phyloP scores from a whole-genome alignment of 2,888 invertebrate genomes.

The Carpatolechia fugitivella region DNA sequence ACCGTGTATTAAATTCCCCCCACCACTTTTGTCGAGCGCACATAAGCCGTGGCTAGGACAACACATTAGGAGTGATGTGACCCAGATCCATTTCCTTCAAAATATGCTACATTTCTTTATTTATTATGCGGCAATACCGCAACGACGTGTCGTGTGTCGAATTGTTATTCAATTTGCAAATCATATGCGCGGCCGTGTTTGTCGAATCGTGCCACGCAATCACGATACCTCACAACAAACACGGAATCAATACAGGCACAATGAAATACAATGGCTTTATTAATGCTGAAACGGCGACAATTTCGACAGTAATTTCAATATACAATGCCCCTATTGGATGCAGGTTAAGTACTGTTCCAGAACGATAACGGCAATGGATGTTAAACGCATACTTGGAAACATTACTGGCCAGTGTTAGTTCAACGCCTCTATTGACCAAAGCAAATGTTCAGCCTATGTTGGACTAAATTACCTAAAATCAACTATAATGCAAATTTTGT shows the following conservation, averaged over 20 bases:
- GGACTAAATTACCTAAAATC: neutral
- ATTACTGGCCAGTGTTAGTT: neutral
- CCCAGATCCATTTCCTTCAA: too few species aligned
- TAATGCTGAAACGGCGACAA: neutral
- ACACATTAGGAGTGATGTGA: too few species aligned
- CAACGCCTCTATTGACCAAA: neutral
- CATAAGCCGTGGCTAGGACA: too few species aligned
- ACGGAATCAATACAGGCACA: constrained; percentile 21
- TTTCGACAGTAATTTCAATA: neutral
- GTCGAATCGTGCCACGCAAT: constrained; percentile 45
- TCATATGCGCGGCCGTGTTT: constrained; percentile 52
- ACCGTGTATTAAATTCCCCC: too few species aligned
- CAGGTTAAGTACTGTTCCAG: neutral
- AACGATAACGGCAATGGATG: neutral
- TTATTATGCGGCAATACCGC: neutral
- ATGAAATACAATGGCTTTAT: constrained; percentile 14
- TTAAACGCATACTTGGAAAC: neutral
- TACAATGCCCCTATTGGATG: neutral
- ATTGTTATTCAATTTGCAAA: constrained; percentile 51
- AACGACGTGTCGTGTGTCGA: constrained; percentile 5
- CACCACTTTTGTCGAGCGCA: too few species aligned
- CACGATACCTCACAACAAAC: constrained; percentile 40
- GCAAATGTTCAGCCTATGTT: neutral
- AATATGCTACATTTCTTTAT: neutral
- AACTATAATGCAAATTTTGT: neutral